Percentiles rank a stretch among this genome's conserved stretches.
phyloP scores from a whole-genome alignment of 2,888 invertebrate genomes.

The Pristionchus arcanus region DNA sequence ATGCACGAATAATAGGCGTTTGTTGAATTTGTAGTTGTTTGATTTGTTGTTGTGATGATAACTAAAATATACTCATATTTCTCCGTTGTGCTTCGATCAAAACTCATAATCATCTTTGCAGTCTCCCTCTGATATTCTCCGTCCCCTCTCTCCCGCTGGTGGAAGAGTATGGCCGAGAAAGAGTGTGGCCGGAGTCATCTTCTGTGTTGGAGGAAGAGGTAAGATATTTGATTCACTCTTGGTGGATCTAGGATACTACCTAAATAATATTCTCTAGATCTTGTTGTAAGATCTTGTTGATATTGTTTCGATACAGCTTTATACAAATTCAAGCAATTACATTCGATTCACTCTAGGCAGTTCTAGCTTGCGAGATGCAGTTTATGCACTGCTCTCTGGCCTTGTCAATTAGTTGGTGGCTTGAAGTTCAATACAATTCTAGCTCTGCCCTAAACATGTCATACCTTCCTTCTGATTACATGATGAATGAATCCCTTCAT shows the following conservation, averaged over 20 bases:
- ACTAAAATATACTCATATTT: not conserved
- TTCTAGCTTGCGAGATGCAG: not conserved
- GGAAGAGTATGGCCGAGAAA: slow-evolving; percentile 79
- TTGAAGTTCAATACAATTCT: too few species aligned
- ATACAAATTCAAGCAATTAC: too few species aligned
- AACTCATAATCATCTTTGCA: slow-evolving; percentile 1
- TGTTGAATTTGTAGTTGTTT: not conserved
- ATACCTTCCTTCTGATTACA: too few species aligned
- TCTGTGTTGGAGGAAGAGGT: slow-evolving; percentile 82
- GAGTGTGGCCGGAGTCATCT: slow-evolving; percentile 81
- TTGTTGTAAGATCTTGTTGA: too few species aligned
- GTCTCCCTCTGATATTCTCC: not conserved
- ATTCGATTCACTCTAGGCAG: not conserved
- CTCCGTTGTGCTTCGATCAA: not conserved
- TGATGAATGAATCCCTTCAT: not conserved
- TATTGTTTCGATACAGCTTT: too few species aligned
- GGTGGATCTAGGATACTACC: too few species aligned
- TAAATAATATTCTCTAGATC: too few species aligned
- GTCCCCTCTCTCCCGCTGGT: slow-evolving; percentile 46
- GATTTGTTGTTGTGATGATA: not conserved
- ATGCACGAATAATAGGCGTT: not conserved
- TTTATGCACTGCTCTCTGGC: too few species aligned
- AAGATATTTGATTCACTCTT: not conserved
- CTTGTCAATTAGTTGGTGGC: too few species aligned
- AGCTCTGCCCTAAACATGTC: too few species aligned